Evolutionary conservation across 2,113 vertebrate species (phyloP).

Genomic region (Nyctibius bracteatus): DNA sequence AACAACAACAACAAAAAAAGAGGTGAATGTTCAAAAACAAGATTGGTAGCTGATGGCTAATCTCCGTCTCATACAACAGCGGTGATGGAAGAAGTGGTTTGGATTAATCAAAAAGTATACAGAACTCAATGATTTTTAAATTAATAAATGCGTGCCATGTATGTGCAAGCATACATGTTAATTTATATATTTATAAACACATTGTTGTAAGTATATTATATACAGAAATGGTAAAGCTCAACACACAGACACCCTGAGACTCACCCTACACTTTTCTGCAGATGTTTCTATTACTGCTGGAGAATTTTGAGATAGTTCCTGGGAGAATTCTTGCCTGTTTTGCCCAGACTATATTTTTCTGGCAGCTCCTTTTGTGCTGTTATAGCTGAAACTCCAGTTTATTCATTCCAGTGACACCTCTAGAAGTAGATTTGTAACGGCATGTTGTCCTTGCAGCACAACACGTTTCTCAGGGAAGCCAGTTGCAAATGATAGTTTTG

Average conservation of each 20-base stretch:
- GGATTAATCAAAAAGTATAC: neutral
- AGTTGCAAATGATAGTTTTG: neutral
- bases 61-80: neutral
- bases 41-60: neutral
- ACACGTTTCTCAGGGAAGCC: neutral
- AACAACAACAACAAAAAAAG: neutral
- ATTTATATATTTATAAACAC: neutral
- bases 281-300: neutral
- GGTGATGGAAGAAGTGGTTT: neutral
- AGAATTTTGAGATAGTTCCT: neutral
- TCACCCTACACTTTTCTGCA: neutral
- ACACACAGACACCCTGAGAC: neutral
- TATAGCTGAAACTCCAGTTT: neutral
- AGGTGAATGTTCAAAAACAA: rapidly evolving
- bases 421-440: neutral
- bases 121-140: neutral
- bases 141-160: neutral
- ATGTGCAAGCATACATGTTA: neutral
- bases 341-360: neutral
- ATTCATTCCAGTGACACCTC: neutral
- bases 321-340: neutral
- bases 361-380: neutral
- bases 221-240: neutral
- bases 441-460: neutral
- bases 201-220: neutral